Conservation (phyloP, 2,113 vertebrate species). For the Xenopus tropicalis region DNA sequence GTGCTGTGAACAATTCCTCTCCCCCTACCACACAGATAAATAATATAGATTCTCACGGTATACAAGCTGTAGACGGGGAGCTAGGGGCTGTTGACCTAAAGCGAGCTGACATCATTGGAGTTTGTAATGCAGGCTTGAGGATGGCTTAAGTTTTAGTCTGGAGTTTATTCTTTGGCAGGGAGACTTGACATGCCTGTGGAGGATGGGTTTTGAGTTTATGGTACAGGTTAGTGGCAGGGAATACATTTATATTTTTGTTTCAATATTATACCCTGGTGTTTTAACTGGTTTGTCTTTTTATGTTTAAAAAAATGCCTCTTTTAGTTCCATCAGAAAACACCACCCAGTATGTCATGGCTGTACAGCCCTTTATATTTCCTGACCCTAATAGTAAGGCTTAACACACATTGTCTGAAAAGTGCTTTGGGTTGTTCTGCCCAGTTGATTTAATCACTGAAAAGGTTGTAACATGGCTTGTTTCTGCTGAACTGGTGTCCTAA, state of each 20-base stretch:
- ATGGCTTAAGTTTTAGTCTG: constrained; percentile 42
- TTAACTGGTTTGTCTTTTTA: constrained; percentile 45
- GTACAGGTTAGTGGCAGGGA: constrained; percentile 63
- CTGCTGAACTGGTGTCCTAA: constrained; percentile 77
- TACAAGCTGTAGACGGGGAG: not conserved
- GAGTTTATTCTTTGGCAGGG: constrained; percentile 52
- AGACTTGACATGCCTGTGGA: constrained; percentile 56
- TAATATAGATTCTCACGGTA: constrained; percentile 15
- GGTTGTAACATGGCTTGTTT: constrained; percentile 73
- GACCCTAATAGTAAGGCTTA: constrained; percentile 62
- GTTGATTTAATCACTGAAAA: constrained; percentile 63
- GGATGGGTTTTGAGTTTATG: constrained; percentile 64
- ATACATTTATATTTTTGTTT: constrained; percentile 46
- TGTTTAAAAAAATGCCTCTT: constrained; percentile 27
- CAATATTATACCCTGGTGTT: constrained; percentile 50
- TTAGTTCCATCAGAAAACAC: constrained; percentile 9
- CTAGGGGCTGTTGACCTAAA: not conserved
- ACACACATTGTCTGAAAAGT: constrained; percentile 63
- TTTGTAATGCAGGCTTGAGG: constrained; percentile 23
- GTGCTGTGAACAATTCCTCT: constrained; percentile 29
- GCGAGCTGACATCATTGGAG: constrained; percentile 5
- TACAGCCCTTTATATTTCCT: constrained; percentile 60
- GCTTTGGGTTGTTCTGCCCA: constrained; percentile 61
- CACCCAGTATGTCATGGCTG: constrained; percentile 59
- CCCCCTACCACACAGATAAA: constrained; percentile 25